Evolutionary conservation across 2,797 vertebrate genomes (phyloP), one percentile per base, ranked within the genome.

Genomic region (Gymnopithys bicolor): DNA sequence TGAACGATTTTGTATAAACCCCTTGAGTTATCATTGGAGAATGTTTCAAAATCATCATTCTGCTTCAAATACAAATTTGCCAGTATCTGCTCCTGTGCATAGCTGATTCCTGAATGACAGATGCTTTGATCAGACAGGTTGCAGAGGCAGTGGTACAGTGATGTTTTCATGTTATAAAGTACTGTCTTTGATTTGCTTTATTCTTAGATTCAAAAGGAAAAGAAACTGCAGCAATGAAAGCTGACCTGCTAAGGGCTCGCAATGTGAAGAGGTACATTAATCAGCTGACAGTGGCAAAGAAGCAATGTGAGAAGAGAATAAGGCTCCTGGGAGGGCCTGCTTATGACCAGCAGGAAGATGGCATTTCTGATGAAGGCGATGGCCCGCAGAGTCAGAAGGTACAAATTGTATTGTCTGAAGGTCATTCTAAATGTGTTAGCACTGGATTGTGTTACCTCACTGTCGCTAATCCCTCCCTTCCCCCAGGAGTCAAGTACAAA

Each of bases 191-290:
- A 19, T 94, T 76, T 94, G 45, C n/a, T 79, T 92, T 74, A 2
- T 79, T 95, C 25, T 94, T 63, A 99, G 98, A 98, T 93, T 96
- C 98, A 94, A 99, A 99, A 98, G 99, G 99, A 81, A 99, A 99
- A 97, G 99, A 99, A 97, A 98, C 98, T 1, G 99, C 99, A 4
- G 99, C 99, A 48, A 99, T 99, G 99, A 99, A 99, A 96, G 99
- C 99, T 27, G 99, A 99, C 94, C 97, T 99, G 67, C 98, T 99
- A 93, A 98, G 99, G 87, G 99, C 99, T 93, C 98, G 99, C 87
- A 99, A 99, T 84, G 99, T 99, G 99, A 99, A 99, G 94, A 98
- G 99, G 80, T 99, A 99, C 53, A 99, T 99, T 97, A 99, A 99
- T 97, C 99, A 99, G 93, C 98, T 99, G 93, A 99, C 99, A 0